A percentile compares a stretch with the other conserved stretches of the same genome.
These are phyloP conservation scores for Hyperopisus bebe DNA, from an alignment of 2,113 vertebrate species.

Conservation along the genomic window DNA sequence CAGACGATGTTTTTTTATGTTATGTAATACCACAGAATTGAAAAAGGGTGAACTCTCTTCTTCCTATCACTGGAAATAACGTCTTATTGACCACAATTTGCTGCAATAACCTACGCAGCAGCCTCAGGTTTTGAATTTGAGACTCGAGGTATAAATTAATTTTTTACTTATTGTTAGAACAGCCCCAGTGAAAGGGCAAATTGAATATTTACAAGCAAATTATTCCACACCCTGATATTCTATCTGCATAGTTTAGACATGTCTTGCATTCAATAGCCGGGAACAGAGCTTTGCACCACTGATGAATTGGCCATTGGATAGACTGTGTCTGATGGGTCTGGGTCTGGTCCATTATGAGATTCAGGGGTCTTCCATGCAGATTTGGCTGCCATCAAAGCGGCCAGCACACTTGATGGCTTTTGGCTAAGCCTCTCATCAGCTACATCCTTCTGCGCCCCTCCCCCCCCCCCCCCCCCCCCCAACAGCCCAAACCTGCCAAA, in stretches of 20 bases:
- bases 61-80: background rate
- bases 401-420: background rate
- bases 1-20: background rate
- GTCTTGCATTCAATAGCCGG: background rate
- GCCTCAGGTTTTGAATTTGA: background rate
- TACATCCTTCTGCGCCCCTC: background rate
- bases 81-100: background rate
- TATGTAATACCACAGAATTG: background rate
- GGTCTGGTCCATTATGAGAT: background rate
- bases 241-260: background rate
- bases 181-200: background rate
- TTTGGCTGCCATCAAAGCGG: background rate
- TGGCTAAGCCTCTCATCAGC: background rate
- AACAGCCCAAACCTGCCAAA: background rate
- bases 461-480: too few species aligned
- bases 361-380: background rate
- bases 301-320: background rate
- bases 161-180: background rate
- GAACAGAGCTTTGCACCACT: background rate
- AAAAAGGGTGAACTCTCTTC: background rate
- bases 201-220: background rate
- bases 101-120: background rate
- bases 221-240: background rate
- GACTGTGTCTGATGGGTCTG: background rate
- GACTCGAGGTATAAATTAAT: background rate